A percentile compares a stretch with the other conserved stretches of the same genome.
phyloP scores from a whole-genome alignment of 2,888 invertebrate species.

The Muschampia staudingeri region DNA sequence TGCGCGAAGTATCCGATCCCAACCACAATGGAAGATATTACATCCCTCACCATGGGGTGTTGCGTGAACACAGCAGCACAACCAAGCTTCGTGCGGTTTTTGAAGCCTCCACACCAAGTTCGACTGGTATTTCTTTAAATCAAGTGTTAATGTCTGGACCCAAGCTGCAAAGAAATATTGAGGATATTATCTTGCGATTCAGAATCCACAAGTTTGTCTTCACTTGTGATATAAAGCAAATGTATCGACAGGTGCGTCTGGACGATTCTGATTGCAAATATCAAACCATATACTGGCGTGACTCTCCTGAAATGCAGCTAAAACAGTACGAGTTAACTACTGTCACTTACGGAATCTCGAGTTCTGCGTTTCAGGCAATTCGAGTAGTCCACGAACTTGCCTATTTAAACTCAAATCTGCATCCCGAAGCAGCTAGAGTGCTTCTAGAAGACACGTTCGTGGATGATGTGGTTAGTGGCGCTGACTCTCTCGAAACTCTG shows the following conservation, averaged over 20 bases:
- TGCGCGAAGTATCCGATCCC: constrained; percentile 17
- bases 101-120: constrained; percentile 35
- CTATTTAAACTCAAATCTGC: neutral
- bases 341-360: constrained; percentile 65
- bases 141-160: constrained; percentile 60
- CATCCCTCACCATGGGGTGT: constrained; percentile 53
- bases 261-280: constrained; percentile 55
- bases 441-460: constrained; percentile 48
- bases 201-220: constrained; percentile 61
- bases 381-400: constrained; percentile 48
- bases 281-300: constrained; percentile 66
- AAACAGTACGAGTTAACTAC: constrained; percentile 61
- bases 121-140: constrained; percentile 54
- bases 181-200: constrained; percentile 63
- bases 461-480: constrained; percentile 49
- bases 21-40: constrained; percentile 17
- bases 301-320: constrained; percentile 57
- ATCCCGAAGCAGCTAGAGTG: constrained; percentile 43
- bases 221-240: constrained; percentile 67
- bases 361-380: constrained; percentile 53
- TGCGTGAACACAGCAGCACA: constrained; percentile 40
- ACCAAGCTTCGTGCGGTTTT: constrained; percentile 53
- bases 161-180: constrained; percentile 61
- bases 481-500: neutral
- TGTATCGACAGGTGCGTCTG: constrained; percentile 64